Evolutionary conservation across 2,888 invertebrate species (phyloP).

Genomic region (Cerceris ruficornis): DNA sequence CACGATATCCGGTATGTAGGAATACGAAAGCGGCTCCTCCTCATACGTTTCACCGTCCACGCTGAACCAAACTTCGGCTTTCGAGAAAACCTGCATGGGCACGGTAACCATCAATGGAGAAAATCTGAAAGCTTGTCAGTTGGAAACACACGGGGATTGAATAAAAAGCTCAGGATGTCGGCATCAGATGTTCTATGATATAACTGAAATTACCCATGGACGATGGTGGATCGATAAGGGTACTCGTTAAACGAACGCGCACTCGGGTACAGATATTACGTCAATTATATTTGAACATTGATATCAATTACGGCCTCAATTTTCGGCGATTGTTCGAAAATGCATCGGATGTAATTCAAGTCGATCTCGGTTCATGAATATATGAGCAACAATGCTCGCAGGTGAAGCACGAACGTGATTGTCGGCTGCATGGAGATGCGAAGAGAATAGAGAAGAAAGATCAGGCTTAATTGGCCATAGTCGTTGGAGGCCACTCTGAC

Average conservation of each 20-base stretch:
- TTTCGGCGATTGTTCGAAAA: constrained; percentile 16
- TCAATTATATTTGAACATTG: not conserved
- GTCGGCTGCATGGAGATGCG: not conserved
- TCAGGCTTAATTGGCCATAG: constrained; percentile 42
- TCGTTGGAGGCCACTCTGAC: constrained; percentile 34
- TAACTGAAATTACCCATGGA: no score
- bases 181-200: no score
- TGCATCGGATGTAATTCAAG: not conserved
- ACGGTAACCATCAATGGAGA: not conserved
- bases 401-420: not conserved
- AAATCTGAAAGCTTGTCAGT: no score
- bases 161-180: no score
- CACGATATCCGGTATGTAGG: constrained; percentile 85
- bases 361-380: not conserved
- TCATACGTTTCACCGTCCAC: constrained; percentile 67
- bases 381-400: not conserved
- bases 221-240: no score
- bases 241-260: no score
- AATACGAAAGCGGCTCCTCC: constrained; percentile 79
- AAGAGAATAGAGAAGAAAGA: constrained; percentile 20
- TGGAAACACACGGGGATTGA: no score
- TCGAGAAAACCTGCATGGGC: constrained; percentile 85
- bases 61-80: constrained; percentile 86
- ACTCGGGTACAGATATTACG: no score
- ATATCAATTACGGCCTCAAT: constrained; percentile 10